A percentile compares a stretch with the other conserved stretches of the same genome.
phyloP scores from a whole-genome alignment of 2,888 invertebrate genomes.

The Pristionchus mayeri region DNA sequence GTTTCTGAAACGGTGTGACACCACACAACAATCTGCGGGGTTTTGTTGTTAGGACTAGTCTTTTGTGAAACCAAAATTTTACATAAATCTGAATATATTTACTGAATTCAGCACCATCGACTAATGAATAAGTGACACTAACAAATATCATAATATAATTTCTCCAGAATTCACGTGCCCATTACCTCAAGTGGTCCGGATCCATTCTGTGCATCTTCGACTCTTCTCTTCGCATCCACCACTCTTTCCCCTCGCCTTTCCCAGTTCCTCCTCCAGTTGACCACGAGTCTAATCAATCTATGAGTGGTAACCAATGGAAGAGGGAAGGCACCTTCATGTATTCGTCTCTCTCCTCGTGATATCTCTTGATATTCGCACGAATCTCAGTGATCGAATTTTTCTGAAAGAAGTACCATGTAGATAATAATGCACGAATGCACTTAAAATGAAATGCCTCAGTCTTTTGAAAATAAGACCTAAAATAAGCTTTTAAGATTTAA shows the following conservation, averaged over 20 bases:
- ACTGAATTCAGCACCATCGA: too few species aligned
- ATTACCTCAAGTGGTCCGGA: conserved; percentile 23
- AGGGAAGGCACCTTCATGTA: background rate
- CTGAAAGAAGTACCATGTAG: background rate
- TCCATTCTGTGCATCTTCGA: conserved; percentile 9
- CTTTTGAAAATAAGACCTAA: too few species aligned
- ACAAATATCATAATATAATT: too few species aligned
- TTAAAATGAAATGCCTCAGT: too few species aligned
- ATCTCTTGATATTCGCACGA: background rate
- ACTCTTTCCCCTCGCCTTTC: background rate
- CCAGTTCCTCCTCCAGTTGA: background rate
- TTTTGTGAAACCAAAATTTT: too few species aligned
- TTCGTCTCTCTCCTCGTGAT: background rate
- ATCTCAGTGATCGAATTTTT: background rate
- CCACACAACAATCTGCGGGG: too few species aligned
- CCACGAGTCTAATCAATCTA: background rate
- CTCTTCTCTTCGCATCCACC: background rate
- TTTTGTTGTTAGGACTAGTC: too few species aligned
- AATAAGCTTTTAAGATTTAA: too few species aligned
- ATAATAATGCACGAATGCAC: background rate
- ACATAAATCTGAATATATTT: too few species aligned
- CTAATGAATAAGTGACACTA: background rate
- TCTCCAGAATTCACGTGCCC: background rate
- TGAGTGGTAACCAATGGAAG: background rate
- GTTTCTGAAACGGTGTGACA: too few species aligned